phyloP scores from a whole-genome alignment of 2,797 vertebrate species.

The Hydrocynus forskahlii region DNA sequence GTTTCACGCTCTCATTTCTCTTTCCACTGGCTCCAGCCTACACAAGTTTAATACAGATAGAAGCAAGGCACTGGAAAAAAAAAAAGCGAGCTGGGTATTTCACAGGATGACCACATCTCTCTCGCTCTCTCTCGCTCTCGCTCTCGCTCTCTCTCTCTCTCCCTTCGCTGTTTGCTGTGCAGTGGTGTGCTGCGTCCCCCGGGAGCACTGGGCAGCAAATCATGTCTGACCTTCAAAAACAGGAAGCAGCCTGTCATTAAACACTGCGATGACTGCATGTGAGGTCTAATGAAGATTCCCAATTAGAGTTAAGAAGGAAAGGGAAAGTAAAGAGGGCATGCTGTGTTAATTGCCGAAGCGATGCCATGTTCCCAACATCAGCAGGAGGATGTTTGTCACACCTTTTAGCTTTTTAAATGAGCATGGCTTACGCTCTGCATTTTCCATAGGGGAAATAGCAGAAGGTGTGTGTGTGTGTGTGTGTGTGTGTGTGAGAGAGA shows the following conservation, averaged over 20 bases:
- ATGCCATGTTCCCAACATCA: constrained; percentile 3
- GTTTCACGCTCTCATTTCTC: constrained; percentile 4
- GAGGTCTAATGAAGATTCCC: constrained; percentile 38
- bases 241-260: constrained; percentile 45
- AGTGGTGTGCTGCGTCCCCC: constrained; percentile 23
- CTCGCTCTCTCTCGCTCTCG: too few species aligned
- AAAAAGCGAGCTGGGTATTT: constrained; percentile 31
- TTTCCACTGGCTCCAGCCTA: constrained; percentile 10
- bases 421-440: not conserved
- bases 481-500: not conserved
- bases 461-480: not conserved
- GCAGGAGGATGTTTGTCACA: constrained; percentile 30
- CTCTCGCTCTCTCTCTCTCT: too few species aligned
- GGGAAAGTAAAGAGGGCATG: constrained; percentile 3
- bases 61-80: constrained; percentile 18
- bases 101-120: constrained; percentile 22
- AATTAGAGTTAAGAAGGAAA: constrained; percentile 41
- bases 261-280: constrained; percentile 24
- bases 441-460: constrained; percentile 18
- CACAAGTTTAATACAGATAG: constrained; percentile 13
- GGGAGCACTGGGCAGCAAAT: constrained; percentile 44
- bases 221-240: constrained; percentile 49
- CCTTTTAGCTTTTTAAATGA: constrained; percentile 21
- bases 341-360: constrained; percentile 34
- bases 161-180: constrained; percentile 11